Conservation (phyloP, 53 echinoderm and acorn worm species). For the Stichopus horrens region DNA sequence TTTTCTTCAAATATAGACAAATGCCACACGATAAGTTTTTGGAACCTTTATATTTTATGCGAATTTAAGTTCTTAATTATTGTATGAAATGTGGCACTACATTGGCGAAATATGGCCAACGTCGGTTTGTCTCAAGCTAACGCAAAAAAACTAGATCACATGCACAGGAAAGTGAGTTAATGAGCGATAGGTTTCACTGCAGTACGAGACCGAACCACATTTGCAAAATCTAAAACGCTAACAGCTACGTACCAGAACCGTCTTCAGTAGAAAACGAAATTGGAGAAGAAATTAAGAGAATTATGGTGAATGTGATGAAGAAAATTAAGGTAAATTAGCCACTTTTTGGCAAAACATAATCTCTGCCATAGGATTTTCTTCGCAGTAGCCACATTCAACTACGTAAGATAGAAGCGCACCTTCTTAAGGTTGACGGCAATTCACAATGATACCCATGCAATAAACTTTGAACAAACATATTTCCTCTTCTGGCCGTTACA, state of each 20-base stretch:
- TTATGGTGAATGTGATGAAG: conserved; percentile 14
- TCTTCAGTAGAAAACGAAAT: conserved; percentile 6
- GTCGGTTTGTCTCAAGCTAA: not conserved
- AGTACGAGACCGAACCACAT: conserved; percentile 7
- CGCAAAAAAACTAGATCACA: not conserved
- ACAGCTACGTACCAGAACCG: conserved; percentile 7
- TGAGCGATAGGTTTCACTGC: conserved; percentile 18
- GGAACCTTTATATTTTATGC: too few species aligned
- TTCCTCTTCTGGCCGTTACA: too few species aligned
- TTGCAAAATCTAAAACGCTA: conserved; percentile 14
- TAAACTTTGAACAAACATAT: not conserved
- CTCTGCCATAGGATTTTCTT: not conserved
- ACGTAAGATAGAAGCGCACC: not conserved
- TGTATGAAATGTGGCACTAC: not conserved
- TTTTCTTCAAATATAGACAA: too few species aligned
- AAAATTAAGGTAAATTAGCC: conserved; percentile 4
- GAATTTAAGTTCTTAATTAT: not conserved
- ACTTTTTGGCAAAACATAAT: not conserved
- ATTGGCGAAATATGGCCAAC: not conserved
- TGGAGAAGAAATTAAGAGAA: conserved; percentile 18
- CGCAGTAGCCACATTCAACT: not conserved
- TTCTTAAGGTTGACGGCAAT: not conserved
- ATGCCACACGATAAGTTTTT: too few species aligned
- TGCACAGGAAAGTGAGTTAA: conserved; percentile 18
- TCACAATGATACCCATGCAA: not conserved